These are phyloP conservation scores for Pelochelys cantorii DNA, from an alignment of 2,797 vertebrate genomes.

Conservation along the genomic window DNA sequence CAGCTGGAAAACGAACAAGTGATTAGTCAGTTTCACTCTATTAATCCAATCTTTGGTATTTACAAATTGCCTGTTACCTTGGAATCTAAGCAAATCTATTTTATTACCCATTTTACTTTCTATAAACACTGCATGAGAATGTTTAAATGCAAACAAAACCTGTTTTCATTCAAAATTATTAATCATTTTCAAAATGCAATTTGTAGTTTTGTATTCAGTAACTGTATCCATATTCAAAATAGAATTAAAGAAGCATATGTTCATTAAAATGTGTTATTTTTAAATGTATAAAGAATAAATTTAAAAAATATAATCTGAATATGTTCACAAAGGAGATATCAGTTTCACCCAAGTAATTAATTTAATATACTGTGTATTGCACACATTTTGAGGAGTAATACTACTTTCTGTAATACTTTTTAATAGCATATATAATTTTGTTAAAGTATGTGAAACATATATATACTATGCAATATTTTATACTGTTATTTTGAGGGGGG, in stretches of 20 bases:
- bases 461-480: not conserved
- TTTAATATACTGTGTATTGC: not conserved
- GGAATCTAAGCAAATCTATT: not conserved
- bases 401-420: conserved; percentile 11
- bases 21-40: not conserved
- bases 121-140: not conserved
- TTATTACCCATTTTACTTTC: not conserved
- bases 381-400: conserved; percentile 37
- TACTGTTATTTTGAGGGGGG: conserved; percentile 34
- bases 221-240: not conserved
- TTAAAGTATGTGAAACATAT: not conserved
- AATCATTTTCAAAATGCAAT: not conserved
- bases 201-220: not conserved
- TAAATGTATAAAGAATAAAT: conserved; percentile 15
- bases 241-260: not conserved
- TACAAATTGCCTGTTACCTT: not conserved
- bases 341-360: conserved; percentile 15
- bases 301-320: conserved; percentile 29
- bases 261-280: conserved; percentile 27
- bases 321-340: conserved; percentile 37
- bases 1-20: not conserved
- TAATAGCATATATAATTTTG: conserved; percentile 14
- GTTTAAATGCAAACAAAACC: not conserved
- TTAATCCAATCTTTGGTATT: not conserved
- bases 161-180: not conserved